Evolutionary conservation across 2,888 invertebrate species (phyloP).

Genomic region (Cyclophora punctaria): DNA sequence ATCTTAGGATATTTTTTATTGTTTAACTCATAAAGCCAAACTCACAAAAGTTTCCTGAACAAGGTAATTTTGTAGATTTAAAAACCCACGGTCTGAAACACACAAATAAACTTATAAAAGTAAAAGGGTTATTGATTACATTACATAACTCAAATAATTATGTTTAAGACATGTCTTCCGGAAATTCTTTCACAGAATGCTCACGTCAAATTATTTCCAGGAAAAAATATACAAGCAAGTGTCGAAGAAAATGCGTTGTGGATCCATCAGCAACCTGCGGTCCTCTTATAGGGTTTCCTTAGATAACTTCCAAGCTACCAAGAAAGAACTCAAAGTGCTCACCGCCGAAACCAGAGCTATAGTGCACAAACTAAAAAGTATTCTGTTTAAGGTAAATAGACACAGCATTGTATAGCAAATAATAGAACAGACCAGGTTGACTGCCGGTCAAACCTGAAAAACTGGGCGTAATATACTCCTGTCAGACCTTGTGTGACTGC

Average conservation of each 20-base stretch:
- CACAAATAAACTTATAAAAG: too few relatives aligned
- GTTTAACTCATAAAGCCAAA: neutral
- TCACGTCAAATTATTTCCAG: constrained; percentile 18
- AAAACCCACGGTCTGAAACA: neutral
- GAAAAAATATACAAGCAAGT: constrained; percentile 38
- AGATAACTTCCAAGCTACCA: constrained; percentile 15
- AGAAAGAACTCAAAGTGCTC: constrained; percentile 37
- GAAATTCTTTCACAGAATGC: too few relatives aligned
- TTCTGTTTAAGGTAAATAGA: constrained; percentile 35
- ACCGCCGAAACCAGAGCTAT: constrained; percentile 32
- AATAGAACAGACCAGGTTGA: too few relatives aligned
- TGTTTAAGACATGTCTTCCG: too few relatives aligned
- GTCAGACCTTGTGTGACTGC: too few relatives aligned
- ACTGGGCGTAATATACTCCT: too few relatives aligned
- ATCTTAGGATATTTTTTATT: neutral
- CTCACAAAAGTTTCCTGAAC: too few relatives aligned
- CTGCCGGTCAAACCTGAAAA: too few relatives aligned
- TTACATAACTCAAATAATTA: too few relatives aligned
- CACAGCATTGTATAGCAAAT: too few relatives aligned
- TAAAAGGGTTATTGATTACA: too few relatives aligned
- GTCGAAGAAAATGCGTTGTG: constrained; percentile 19
- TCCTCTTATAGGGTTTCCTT: constrained; percentile 9
- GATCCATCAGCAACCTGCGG: constrained; percentile 20
- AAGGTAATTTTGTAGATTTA: too few relatives aligned
- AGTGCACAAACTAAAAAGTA: constrained; percentile 28